phyloP scores from a whole-genome alignment of 92 coral and sea anemone species.

The Phenganax marumi region DNA sequence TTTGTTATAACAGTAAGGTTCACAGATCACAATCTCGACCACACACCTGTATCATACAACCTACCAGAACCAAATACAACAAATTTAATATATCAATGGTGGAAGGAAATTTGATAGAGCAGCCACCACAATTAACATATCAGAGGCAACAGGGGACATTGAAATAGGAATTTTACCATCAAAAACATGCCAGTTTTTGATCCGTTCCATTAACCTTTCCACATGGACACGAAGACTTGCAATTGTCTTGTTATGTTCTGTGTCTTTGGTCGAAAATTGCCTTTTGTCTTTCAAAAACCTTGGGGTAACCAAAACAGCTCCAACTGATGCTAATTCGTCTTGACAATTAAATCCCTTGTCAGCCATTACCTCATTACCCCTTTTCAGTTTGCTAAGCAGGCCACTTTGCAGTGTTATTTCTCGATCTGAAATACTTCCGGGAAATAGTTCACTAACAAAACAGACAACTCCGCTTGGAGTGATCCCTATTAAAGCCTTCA shows the following conservation, averaged over 20 bases:
- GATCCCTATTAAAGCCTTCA: slow-evolving; percentile 64
- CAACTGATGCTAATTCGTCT: slow-evolving; percentile 58
- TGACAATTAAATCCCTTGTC: slow-evolving; percentile 57
- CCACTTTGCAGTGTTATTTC: slow-evolving; percentile 57
- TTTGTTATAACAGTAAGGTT: not conserved
- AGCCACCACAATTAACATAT: slow-evolving; percentile 53
- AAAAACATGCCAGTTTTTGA: slow-evolving; percentile 62
- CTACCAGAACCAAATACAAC: not conserved
- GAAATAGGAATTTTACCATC: slow-evolving; percentile 51
- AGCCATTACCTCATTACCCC: slow-evolving; percentile 54
- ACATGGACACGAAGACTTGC: slow-evolving; percentile 63
- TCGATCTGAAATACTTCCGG: slow-evolving; percentile 57
- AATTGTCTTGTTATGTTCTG: slow-evolving; percentile 61
- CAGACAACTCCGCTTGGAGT: slow-evolving; percentile 66
- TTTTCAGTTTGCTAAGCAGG: slow-evolving; percentile 44
- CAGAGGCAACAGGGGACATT: slow-evolving; percentile 52
- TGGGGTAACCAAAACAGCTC: slow-evolving; percentile 51
- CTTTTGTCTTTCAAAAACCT: slow-evolving; percentile 25
- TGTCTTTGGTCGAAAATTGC: slow-evolving; percentile 58
- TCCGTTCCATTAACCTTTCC: slow-evolving; percentile 58
- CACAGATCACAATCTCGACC: not conserved
- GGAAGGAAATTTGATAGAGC: slow-evolving; percentile 60
- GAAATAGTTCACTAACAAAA: slow-evolving; percentile 55
- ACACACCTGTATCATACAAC: not conserved
- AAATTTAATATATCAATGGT: slow-evolving; percentile 51